Percentiles rank a stretch among this genome's conserved stretches.
These are phyloP conservation scores for Pelobates fuscus DNA, from an alignment of 2,113 vertebrate species.

Conservation along the genomic window DNA sequence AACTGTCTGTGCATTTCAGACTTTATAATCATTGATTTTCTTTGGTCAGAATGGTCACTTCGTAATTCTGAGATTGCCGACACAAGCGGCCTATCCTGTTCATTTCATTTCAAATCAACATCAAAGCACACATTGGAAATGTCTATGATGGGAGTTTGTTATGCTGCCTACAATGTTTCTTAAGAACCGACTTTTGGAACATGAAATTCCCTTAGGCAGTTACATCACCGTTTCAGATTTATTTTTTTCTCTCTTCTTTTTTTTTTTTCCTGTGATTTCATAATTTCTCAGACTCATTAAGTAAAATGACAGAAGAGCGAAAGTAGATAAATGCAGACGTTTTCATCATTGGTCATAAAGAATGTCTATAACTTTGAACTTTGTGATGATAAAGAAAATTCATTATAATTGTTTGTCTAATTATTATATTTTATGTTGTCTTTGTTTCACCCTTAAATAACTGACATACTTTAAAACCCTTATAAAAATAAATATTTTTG, in stretches of 20 bases:
- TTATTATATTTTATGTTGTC: slow-evolving; percentile 46
- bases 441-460: neutral
- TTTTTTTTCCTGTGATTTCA: slow-evolving; percentile 3
- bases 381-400: slow-evolving; percentile 9
- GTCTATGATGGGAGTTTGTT: neutral
- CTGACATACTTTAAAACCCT: too few species aligned
- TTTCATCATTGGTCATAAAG: slow-evolving; percentile 13
- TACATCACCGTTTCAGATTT: neutral
- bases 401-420: slow-evolving; percentile 51
- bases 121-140: neutral
- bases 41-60: neutral
- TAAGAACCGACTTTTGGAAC: slow-evolving; percentile 32
- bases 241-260: neutral
- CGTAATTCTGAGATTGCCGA: neutral
- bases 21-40: neutral
- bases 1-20: neutral
- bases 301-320: slow-evolving; percentile 6
- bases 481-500: too few species aligned
- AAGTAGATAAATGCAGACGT: slow-evolving; percentile 21
- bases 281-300: slow-evolving; percentile 8
- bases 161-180: neutral
- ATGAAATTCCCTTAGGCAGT: neutral
- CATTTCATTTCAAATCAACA: slow-evolving; percentile 13
- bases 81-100: neutral
- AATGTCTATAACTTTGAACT: slow-evolving; percentile 9